Conservation (phyloP, 2,888 invertebrate species). For the Andrena trimmerana region DNA sequence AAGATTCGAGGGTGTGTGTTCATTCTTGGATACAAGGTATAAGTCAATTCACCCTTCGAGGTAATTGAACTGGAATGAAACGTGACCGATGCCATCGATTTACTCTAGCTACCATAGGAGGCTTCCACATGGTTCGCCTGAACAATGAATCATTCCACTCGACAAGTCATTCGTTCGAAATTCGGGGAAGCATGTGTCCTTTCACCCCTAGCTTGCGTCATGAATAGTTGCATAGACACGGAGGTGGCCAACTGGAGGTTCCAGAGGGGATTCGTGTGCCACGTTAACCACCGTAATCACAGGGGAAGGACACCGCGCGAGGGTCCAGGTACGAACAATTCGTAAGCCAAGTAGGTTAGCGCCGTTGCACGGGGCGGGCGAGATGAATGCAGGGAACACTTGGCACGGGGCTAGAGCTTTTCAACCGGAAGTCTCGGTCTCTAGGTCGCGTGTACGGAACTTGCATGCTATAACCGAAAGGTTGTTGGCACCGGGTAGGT, state of each 20-base stretch:
- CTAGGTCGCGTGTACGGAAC: slow-evolving; percentile 55
- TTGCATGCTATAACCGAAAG: slow-evolving; percentile 44
- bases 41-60: slow-evolving; percentile 58
- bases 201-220: background rate
- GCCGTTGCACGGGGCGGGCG: slow-evolving; percentile 19
- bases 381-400: slow-evolving; percentile 50
- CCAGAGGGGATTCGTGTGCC: slow-evolving; percentile 30
- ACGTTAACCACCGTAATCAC: slow-evolving; percentile 46
- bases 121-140: slow-evolving; percentile 28
- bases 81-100: slow-evolving; percentile 63
- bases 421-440: slow-evolving; percentile 51
- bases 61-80: slow-evolving; percentile 67
- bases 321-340: slow-evolving; percentile 6
- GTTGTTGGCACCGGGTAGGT: slow-evolving; percentile 65
- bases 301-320: slow-evolving; percentile 32
- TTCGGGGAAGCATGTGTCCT: background rate
- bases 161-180: background rate
- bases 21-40: slow-evolving; percentile 54
- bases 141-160: background rate
- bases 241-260: background rate
- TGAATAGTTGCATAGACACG: background rate
- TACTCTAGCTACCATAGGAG: slow-evolving; percentile 24
- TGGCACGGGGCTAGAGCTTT: slow-evolving; percentile 51
- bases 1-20: slow-evolving; percentile 12
- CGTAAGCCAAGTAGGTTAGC: slow-evolving; percentile 58